Percentiles rank a stretch among this genome's conserved stretches.
Conservation (phyloP, 2,888 invertebrate species). For the Zeuzera pyrina region DNA sequence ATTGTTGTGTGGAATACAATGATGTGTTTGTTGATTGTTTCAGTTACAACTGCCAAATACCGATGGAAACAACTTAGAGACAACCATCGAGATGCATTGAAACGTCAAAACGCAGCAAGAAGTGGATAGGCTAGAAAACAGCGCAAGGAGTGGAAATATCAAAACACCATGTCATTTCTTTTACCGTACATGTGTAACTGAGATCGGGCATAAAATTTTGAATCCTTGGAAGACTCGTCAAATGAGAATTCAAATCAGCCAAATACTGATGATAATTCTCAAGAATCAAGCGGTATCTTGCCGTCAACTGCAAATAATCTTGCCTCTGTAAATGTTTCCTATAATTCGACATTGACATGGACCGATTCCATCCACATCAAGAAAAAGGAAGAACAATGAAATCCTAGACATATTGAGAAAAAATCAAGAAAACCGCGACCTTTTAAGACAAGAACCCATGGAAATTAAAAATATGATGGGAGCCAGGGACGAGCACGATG, state of each 20-base stretch:
- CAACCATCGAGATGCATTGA: too few relatives aligned
- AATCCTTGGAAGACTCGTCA: conserved; percentile 8
- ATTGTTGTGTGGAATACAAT: background rate
- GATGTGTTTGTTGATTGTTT: background rate
- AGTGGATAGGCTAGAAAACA: too few relatives aligned
- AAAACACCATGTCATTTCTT: too few relatives aligned
- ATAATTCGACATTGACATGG: too few relatives aligned
- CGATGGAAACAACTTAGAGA: conserved; percentile 10
- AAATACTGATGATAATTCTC: conserved; percentile 13
- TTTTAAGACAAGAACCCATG: conserved; percentile 10
- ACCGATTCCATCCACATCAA: conserved; percentile 12
- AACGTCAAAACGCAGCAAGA: too few relatives aligned
- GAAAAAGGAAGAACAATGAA: conserved; percentile 16
- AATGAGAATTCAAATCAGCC: conserved; percentile 10
- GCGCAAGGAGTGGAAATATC: too few relatives aligned
- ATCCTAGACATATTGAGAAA: conserved; percentile 13
- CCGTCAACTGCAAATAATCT: too few relatives aligned
- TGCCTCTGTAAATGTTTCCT: too few relatives aligned
- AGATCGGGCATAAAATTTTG: conserved; percentile 10
- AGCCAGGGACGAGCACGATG: conserved; percentile 11
- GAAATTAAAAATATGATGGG: conserved; percentile 14
- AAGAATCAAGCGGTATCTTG: conserved; percentile 11
- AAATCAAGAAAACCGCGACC: conserved; percentile 11
- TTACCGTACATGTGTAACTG: too few relatives aligned
- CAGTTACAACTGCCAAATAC: conserved; percentile 7